Percentiles rank a stretch among this genome's conserved stretches.
phyloP scores from a whole-genome alignment of 2,888 invertebrate genomes.

The Ecdyonurus torrentis region DNA sequence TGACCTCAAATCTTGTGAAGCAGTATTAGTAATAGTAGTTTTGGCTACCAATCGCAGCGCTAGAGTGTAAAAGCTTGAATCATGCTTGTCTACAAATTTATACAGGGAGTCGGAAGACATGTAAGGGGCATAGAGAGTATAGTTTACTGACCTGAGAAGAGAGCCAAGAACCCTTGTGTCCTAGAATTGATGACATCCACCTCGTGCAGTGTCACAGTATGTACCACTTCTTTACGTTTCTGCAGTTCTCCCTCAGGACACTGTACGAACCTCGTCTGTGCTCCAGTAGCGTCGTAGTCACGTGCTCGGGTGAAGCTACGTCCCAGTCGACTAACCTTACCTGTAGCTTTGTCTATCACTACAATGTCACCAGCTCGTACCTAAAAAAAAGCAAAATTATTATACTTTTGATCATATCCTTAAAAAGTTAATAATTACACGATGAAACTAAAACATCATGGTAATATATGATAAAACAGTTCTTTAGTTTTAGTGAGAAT shows the following conservation, averaged over 20 bases:
- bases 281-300: slow-evolving; percentile 94
- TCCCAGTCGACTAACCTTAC: slow-evolving; percentile 78
- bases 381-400: slow-evolving; percentile 26
- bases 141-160: slow-evolving; percentile 62
- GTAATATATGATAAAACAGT: background rate
- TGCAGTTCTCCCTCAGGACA: slow-evolving; percentile 98
- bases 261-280: slow-evolving; percentile 64
- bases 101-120: no score
- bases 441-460: background rate
- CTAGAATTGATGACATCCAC: slow-evolving; percentile 98
- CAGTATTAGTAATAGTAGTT: no score
- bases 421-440: background rate
- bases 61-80: no score
- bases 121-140: background rate
- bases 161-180: slow-evolving; percentile 91
- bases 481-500: background rate
- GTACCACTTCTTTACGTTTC: slow-evolving; percentile 91
- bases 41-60: no score
- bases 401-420: background rate
- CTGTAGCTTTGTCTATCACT: slow-evolving; percentile 96
- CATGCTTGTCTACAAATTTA: no score
- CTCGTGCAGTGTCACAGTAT: slow-evolving; percentile 97
- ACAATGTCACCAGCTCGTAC: slow-evolving; percentile 91
- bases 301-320: slow-evolving; percentile 90
- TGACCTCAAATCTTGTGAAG: no score